phyloP scores from a whole-genome alignment of 1,140 invertebrate species.

The Lethrus apterus region DNA sequence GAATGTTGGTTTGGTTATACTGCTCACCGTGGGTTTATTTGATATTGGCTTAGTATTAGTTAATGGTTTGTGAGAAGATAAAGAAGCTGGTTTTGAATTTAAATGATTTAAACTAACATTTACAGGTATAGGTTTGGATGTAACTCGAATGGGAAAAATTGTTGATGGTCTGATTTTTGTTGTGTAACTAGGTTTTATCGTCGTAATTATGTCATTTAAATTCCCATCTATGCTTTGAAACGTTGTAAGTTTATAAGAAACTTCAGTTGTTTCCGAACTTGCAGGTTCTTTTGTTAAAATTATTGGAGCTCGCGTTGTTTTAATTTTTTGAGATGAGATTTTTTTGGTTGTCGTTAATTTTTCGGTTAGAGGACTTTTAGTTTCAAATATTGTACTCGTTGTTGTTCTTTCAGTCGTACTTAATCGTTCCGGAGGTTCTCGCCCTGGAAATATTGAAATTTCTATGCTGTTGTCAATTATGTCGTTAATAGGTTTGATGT shows the following conservation, averaged over 20 bases:
- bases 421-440: constrained; percentile 38
- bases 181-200: background rate
- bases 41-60: too few relatives aligned
- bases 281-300: constrained; percentile 4
- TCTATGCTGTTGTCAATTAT: constrained; percentile 47
- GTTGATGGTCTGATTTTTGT: background rate
- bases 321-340: constrained; percentile 26
- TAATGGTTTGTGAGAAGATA: background rate
- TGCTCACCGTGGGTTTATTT: background rate
- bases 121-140: background rate
- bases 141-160: background rate
- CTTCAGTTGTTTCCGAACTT: constrained; percentile 1
- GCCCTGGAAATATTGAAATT: constrained; percentile 44
- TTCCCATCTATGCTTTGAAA: constrained; percentile 19
- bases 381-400: constrained; percentile 12
- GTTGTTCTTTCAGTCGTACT: constrained; percentile 33
- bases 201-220: background rate
- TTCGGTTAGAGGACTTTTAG: constrained; percentile 29
- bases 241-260: constrained; percentile 18
- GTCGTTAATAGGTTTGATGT: constrained; percentile 47
- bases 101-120: background rate
- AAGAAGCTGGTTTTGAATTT: background rate
- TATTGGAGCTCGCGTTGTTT: constrained; percentile 18
- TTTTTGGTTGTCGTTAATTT: constrained; percentile 27
- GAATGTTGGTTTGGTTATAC: too few relatives aligned